Base-by-base conservation (phyloP, 2,113 vertebrate species). In the Solea senegalensis region DNA sequence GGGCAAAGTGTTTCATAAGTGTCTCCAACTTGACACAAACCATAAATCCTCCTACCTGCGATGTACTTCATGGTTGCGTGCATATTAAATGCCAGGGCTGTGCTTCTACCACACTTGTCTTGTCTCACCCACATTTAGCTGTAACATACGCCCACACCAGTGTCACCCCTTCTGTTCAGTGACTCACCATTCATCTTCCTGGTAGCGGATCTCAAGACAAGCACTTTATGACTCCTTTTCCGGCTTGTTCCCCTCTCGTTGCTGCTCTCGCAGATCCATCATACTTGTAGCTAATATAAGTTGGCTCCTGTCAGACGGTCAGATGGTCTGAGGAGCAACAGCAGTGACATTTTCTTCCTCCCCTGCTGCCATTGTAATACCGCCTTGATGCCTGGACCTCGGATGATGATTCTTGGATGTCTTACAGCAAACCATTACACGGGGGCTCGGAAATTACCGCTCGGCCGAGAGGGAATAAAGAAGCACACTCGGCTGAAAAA, bases 61-160 rank as follows among this genome's bases (percentile, higher is more conserved):
- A 65, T 14, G 39, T 46, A 10, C 48, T 53, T 56, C 26, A 44
- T 15, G 54, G 3, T 60, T 51, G 46, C 71, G 85, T 86, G 83
- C 69, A 83, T 69, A 70, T 80, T 56, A 76, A 81, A 91, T 86
- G 81, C 81, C 89, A 85, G 90, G 85, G 66, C 57, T 52, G 52
- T 34, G 51, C 66, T 86, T 80, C 71, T 28, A 16, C 15, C 72
- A 11, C 21, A 56, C 40, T 21, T 5, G 54, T 51, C 72, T 59
- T 10, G 51, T 51, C 54, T 27, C 54, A 27, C 40, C n/a, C 75
- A n/a, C 79, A 49, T 28, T 65, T 58, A 3, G 45, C 57, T 41
- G 57, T 48, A 62, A 58, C 81, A 57, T 75, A 62, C 59, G 43
- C 74, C 69, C 58, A 61, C 74, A 52, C 71, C 28, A 28, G 63